These are phyloP conservation scores for Danio aesculapii DNA, from an alignment of 2,797 vertebrate genomes.

Conservation along the genomic window DNA sequence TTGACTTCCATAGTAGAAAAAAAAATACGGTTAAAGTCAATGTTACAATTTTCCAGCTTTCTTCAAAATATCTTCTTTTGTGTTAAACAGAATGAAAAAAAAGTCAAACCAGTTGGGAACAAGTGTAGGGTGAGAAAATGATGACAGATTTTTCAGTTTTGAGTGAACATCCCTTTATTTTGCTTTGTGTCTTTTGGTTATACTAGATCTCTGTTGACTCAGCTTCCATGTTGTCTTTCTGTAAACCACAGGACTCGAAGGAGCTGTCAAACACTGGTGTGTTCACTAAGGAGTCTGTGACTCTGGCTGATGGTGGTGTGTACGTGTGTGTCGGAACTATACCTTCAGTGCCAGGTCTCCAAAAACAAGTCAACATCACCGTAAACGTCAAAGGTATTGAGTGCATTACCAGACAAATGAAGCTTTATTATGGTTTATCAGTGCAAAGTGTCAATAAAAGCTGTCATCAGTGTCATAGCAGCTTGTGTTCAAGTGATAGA, in stretches of 20 bases:
- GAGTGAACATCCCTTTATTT: not conserved
- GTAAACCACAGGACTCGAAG: constrained; percentile 72
- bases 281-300: constrained; percentile 65
- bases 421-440: constrained; percentile 10
- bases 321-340: constrained; percentile 83
- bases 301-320: constrained; percentile 76
- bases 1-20: too few species aligned
- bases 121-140: too few species aligned
- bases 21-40: too few species aligned
- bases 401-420: constrained; percentile 1
- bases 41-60: too few species aligned
- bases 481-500: not conserved
- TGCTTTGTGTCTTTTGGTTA: not conserved
- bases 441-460: not conserved
- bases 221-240: not conserved
- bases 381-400: constrained; percentile 83
- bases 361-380: constrained; percentile 67
- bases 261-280: constrained; percentile 71
- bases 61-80: too few species aligned
- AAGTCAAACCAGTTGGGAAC: too few species aligned
- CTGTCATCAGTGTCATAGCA: constrained; percentile 25
- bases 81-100: too few species aligned
- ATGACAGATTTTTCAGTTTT: too few species aligned
- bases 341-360: constrained; percentile 79
- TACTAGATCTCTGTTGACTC: not conserved